These are phyloP conservation scores for Drosophila nr. perissopoda DNA, from an alignment of 2,888 invertebrate genomes.

Conservation along the genomic window DNA sequence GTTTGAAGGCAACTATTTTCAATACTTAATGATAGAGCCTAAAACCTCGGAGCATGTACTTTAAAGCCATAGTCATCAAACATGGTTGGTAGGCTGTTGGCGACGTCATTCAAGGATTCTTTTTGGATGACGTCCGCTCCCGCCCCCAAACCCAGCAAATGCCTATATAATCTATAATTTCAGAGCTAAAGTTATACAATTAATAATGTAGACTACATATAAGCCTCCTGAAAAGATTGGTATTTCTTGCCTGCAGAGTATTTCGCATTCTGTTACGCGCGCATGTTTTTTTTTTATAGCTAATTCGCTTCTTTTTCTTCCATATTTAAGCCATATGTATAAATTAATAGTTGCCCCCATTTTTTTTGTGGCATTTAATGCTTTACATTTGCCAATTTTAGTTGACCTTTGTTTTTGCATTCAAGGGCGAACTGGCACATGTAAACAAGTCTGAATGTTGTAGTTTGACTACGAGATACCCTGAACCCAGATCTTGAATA, in stretches of 20 bases:
- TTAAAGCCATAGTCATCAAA: not conserved
- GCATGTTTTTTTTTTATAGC: not conserved
- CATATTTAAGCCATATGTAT: too few species aligned
- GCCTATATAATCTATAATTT: not conserved
- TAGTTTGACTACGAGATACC: too few species aligned
- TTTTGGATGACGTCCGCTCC: not conserved
- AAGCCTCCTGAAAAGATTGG: not conserved
- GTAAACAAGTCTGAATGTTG: too few species aligned
- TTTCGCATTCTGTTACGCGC: not conserved
- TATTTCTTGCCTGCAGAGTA: not conserved
- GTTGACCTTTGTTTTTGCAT: conserved; percentile 25
- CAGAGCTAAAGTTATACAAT: not conserved
- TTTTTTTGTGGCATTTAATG: conserved; percentile 21
- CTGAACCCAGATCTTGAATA: too few species aligned
- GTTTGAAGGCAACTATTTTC: not conserved
- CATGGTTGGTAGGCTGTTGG: too few species aligned
- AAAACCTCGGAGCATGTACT: not conserved
- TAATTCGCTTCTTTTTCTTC: conserved; percentile 6
- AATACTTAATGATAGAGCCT: not conserved
- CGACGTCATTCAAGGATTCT: too few species aligned
- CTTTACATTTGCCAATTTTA: conserved; percentile 19
- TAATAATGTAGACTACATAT: too few species aligned
- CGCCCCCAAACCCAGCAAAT: not conserved
- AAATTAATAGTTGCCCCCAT: conserved; percentile 6
- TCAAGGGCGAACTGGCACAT: not conserved